A percentile compares a stretch with the other conserved stretches of the same genome.
phyloP scores from a whole-genome alignment of 2,113 vertebrate species.

The Tyrannus savana region DNA sequence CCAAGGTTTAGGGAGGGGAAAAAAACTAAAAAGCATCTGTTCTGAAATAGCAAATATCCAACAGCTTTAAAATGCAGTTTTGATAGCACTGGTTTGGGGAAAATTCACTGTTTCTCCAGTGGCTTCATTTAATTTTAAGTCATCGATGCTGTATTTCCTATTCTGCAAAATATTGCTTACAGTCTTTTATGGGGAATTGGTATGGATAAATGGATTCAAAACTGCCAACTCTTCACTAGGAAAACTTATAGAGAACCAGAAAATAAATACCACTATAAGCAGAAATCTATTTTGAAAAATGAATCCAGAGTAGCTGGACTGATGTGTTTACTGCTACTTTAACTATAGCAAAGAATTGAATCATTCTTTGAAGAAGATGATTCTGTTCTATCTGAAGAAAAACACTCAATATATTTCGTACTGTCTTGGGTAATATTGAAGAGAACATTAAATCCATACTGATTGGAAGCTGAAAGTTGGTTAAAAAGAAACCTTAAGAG shows the following conservation, averaged over 20 bases:
- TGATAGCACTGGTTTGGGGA: background rate
- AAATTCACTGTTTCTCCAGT: background rate
- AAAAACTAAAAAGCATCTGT: background rate
- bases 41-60: background rate
- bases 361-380: background rate
- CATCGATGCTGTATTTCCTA: background rate
- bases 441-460: background rate
- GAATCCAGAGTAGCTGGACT: background rate
- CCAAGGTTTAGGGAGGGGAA: background rate
- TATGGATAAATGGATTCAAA: background rate
- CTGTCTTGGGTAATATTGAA: background rate
- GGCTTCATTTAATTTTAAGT: background rate
- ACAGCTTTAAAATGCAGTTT: background rate
- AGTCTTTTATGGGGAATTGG: background rate
- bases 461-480: background rate
- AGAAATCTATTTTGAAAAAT: constrained; percentile 24
- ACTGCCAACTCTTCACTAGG: background rate
- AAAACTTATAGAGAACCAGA: background rate
- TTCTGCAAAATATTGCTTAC: background rate
- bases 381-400: background rate
- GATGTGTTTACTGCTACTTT: background rate
- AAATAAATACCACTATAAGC: background rate
- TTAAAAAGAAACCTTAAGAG: background rate
- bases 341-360: background rate
- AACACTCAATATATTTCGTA: background rate